Conservation (phyloP, 1,140 invertebrate species). For the Ctenoplectra terminalis region DNA sequence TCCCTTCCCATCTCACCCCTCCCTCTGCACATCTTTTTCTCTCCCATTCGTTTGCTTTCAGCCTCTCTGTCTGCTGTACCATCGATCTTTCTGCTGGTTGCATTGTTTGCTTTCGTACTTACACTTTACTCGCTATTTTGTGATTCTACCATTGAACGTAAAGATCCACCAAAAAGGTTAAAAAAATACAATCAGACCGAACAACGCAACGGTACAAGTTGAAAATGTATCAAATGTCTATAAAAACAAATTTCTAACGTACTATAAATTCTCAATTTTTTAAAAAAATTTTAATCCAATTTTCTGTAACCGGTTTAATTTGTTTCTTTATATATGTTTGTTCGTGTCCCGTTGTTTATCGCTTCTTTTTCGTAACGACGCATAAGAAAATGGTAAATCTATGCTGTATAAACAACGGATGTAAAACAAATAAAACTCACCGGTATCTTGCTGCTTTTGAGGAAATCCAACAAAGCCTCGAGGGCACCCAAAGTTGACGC, state of each 20-base stretch:
- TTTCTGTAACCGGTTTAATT: background rate
- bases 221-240: no score
- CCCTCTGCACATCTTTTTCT: slow-evolving; percentile 25
- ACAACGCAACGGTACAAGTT: background rate
- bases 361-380: background rate
- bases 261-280: background rate
- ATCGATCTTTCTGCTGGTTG: slow-evolving; percentile 2
- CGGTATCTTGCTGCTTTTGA: slow-evolving; percentile 97
- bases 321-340: background rate
- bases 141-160: background rate
- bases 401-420: no score
- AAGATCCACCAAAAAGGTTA: background rate
- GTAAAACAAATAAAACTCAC: slow-evolving; percentile 84
- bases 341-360: background rate
- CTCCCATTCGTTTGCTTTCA: background rate
- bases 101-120: slow-evolving; percentile 19
- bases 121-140: background rate
- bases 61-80: background rate
- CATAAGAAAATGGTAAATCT: background rate
- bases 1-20: background rate
- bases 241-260: background rate
- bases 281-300: background rate
- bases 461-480: slow-evolving; percentile 98
- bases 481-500: slow-evolving; percentile 99
- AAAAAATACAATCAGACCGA: background rate